phyloP scores from a whole-genome alignment of 2,797 vertebrate genomes.

The Darevskia nairensis region DNA sequence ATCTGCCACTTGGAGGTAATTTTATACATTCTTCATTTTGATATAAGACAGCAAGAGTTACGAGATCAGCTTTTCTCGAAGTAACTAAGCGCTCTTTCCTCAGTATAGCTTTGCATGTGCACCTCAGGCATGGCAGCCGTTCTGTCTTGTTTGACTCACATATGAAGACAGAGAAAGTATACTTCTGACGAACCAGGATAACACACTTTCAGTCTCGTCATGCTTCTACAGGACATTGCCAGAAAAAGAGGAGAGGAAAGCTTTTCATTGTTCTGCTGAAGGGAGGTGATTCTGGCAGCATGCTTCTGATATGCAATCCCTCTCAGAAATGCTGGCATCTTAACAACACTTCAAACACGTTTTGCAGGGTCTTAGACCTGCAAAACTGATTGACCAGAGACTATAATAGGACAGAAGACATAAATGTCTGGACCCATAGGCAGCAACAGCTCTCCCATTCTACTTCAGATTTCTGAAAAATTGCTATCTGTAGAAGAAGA shows the following conservation, averaged over 20 bases:
- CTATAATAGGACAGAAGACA: neutral
- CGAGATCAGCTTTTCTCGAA: neutral
- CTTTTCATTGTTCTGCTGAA: neutral
- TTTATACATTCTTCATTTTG: neutral
- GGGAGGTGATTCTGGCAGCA: neutral
- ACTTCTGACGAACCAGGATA: neutral
- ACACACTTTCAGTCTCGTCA: neutral
- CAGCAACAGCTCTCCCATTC: neutral
- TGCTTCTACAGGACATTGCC: neutral
- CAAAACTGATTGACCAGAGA: neutral
- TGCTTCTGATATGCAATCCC: neutral
- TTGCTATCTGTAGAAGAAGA: too few species aligned
- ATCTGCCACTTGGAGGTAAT: neutral
- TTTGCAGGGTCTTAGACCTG: neutral
- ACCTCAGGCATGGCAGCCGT: neutral
- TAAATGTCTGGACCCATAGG: neutral
- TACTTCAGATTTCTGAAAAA: neutral
- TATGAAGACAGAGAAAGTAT: neutral
- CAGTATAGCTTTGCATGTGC: neutral
- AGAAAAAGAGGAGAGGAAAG: neutral
- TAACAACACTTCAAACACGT: neutral
- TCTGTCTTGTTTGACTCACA: neutral
- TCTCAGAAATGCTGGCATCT: neutral
- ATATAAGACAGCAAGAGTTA: neutral
- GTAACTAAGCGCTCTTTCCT: neutral